Base-by-base conservation (phyloP, 2,888 invertebrate genomes). In the Cataglyphis livida region DNA sequence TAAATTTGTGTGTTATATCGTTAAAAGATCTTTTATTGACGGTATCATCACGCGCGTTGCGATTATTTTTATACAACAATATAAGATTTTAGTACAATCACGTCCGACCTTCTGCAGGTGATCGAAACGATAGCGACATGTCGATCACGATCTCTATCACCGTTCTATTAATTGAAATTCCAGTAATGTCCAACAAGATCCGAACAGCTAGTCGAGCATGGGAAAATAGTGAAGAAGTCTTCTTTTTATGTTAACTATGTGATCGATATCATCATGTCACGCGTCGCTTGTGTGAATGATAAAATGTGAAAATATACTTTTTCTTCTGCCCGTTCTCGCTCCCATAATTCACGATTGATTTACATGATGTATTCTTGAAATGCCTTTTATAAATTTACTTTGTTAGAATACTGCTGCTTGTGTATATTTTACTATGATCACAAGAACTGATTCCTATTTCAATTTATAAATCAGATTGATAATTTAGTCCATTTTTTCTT, bases 141-240 rank as follows among this genome's bases (percentile, higher is more conserved):
- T 81, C 88, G 84, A 83, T 86, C 88, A 84, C 87, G 89, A 87
- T 89, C 76, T 78, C 84, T 79, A 89, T 84, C 87, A 64, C 84
- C 82, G 84, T 64, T 75, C 81, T 83, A 78, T 76, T 85, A 76
- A 84, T 90, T 89, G 86, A 79, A 89, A 90, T 90, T 90, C 89
- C 70, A 82, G 64, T 68, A 70, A 68, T 57, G 83, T 62, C 66
- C 32, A 70, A 6, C 32, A 74, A 66, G 83, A 88, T 87, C 85
- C 88, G 85, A 83, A 84, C 84, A 86, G n/a, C 87, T 84, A 73
- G 88, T 41, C 76, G 71, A 82, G 87, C 88, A 88, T 88, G 89
- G 85, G 88, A 90, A 89, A 90, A 89, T 78, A 84, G 84, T 81
- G 78, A 89, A 88, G 90, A 90, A 89, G 88, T 87, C 81, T 84